Evolutionary conservation across 2,888 invertebrate species (phyloP).

Genomic region (Apamea sordens): DNA sequence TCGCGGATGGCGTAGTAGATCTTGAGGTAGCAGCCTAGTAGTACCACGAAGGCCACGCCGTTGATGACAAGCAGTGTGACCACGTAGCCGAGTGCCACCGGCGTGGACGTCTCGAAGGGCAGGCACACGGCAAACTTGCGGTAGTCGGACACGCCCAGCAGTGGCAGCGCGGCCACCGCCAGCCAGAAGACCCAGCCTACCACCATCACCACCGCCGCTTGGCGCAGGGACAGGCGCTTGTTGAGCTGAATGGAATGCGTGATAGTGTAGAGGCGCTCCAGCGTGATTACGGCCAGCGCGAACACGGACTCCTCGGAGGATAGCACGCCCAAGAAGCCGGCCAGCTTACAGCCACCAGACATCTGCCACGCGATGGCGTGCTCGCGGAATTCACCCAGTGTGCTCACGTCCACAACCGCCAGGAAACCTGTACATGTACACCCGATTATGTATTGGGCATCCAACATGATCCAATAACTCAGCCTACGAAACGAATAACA

Average conservation of each 20-base stretch:
- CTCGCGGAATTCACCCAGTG: conserved; percentile 98
- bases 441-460: background rate
- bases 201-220: conserved; percentile 97
- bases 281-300: conserved; percentile 98
- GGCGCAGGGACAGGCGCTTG: conserved; percentile 96
- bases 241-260: conserved; percentile 99
- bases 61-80: conserved; percentile 97
- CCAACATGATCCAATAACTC: background rate
- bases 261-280: conserved; percentile 98
- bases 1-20: conserved; percentile 99
- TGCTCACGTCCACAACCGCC: conserved; percentile 98
- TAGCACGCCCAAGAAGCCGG: conserved; percentile 98
- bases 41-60: conserved; percentile 97
- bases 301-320: conserved; percentile 98
- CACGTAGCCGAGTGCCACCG: conserved; percentile 96
- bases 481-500: background rate
- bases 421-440: conserved; percentile 92
- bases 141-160: conserved; percentile 98
- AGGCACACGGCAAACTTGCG: conserved; percentile 98
- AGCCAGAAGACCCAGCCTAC: conserved; percentile 98
- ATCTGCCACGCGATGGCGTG: conserved; percentile 99
- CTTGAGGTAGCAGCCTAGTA: conserved; percentile 98
- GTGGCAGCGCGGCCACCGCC: conserved; percentile 96
- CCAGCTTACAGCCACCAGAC: conserved; percentile 97
- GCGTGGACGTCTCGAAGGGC: conserved; percentile 96